Conservation (phyloP, 2,113 vertebrate species). For the Heptranchias perlo region DNA sequence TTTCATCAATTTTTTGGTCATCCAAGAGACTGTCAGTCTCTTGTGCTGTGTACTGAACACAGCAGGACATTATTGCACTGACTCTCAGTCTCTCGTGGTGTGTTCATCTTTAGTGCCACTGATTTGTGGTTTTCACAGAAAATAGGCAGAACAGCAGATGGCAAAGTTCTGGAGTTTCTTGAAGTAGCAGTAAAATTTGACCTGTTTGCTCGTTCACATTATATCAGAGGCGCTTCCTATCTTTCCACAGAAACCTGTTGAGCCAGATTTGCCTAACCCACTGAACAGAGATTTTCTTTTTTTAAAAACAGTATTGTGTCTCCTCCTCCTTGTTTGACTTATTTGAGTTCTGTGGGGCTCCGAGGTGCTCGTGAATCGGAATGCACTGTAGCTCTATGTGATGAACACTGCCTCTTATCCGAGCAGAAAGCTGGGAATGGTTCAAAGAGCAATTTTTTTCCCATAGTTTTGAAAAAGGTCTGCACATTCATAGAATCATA, state of each 20-base stretch:
- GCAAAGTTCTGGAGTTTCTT: not conserved
- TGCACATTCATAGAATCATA: not conserved
- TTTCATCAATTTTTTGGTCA: no score
- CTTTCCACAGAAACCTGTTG: not conserved
- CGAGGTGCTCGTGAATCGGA: not conserved
- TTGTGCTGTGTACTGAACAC: not conserved
- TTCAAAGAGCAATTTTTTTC: not conserved
- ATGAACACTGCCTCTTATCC: no score
- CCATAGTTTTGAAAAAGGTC: not conserved
- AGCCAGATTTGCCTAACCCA: not conserved
- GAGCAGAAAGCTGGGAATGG: not conserved
- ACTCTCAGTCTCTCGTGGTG: not conserved
- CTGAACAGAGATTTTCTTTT: not conserved
- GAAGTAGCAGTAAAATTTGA: not conserved
- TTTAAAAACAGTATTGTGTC: not conserved
- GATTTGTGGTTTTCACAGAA: not conserved
- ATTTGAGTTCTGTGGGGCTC: not conserved
- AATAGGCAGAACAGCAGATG: not conserved
- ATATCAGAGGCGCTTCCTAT: not conserved
- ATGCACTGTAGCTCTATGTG: not conserved
- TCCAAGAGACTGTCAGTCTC: no score
- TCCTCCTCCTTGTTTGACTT: not conserved
- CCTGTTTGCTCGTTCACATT: not conserved
- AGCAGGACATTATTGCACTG: not conserved
- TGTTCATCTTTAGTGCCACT: not conserved